These are phyloP conservation scores for Ophiothrix spiculata DNA, from an alignment of 35 echinoderm and acorn worm species.

Conservation along the genomic window DNA sequence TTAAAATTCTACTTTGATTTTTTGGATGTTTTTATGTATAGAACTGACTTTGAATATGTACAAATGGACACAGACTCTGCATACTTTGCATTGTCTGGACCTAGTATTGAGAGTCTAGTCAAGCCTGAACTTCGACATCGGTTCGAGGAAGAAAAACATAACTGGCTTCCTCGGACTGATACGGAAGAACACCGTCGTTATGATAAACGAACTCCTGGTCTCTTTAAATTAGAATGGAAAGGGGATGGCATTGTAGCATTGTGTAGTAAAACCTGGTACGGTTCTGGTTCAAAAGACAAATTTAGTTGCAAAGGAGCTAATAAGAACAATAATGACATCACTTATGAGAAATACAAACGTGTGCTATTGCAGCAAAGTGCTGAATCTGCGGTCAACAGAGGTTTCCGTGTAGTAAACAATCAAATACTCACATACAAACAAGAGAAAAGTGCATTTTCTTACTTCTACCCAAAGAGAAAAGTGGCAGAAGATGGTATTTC, in stretches of 20 bases:
- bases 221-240: slow-evolving; percentile 52
- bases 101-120: not conserved
- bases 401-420: slow-evolving; percentile 23
- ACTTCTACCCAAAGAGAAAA: slow-evolving; percentile 36
- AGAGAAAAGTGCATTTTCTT: slow-evolving; percentile 23
- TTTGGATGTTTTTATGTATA: slow-evolving; percentile 30
- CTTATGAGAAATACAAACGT: not conserved
- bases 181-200: slow-evolving; percentile 13
- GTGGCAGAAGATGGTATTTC: slow-evolving; percentile 28
- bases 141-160: not conserved
- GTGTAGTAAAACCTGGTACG: not conserved
- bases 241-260: slow-evolving; percentile 42
- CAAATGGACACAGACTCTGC: slow-evolving; percentile 75
- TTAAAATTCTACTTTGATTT: slow-evolving; percentile 60
- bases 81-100: slow-evolving; percentile 42
- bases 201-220: slow-evolving; percentile 33
- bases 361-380: not conserved
- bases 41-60: slow-evolving; percentile 47
- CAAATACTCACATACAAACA: slow-evolving; percentile 27
- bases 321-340: slow-evolving; percentile 13
- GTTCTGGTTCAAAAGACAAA: slow-evolving; percentile 11
- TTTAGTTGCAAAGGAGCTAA: slow-evolving; percentile 45
- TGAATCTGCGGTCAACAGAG: not conserved
- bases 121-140: slow-evolving; percentile 13
- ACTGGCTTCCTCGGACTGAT: slow-evolving; percentile 34